Percentiles rank a stretch among this genome's conserved stretches.
Conservation (phyloP, 2,888 invertebrate genomes). For the Cerastis leucographa region DNA sequence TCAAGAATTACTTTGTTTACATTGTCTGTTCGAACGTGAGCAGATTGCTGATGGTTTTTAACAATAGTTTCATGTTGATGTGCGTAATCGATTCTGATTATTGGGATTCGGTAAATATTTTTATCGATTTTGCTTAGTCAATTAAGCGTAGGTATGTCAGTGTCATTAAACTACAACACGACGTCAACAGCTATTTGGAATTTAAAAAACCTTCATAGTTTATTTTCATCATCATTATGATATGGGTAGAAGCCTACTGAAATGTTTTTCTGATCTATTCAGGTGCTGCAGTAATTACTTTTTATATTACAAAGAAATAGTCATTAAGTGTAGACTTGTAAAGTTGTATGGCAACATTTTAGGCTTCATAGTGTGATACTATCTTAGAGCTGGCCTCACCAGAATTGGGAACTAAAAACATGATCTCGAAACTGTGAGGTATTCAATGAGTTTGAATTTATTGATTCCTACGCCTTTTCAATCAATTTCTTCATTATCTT, state of each 20-base stretch:
- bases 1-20: constrained; percentile 63
- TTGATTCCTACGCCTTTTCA: not conserved
- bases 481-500: not conserved
- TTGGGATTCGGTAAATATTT: constrained; percentile 46
- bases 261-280: constrained; percentile 7
- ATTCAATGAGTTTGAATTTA: not conserved
- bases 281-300: constrained; percentile 22
- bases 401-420: constrained; percentile 16
- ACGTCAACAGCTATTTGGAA: constrained; percentile 18
- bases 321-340: constrained; percentile 31
- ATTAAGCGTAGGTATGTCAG: constrained; percentile 19
- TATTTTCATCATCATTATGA: not conserved
- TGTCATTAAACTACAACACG: constrained; percentile 22
- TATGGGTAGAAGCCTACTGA: not conserved
- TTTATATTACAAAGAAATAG: constrained; percentile 13
- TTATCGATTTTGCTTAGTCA: constrained; percentile 53
- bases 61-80: constrained; percentile 54
- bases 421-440: constrained; percentile 13
- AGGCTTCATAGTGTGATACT: constrained; percentile 17
- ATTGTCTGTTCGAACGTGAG: constrained; percentile 60
- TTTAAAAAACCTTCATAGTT: not conserved
- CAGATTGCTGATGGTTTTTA: constrained; percentile 42
- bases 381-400: constrained; percentile 23
- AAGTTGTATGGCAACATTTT: constrained; percentile 40
- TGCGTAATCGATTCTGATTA: constrained; percentile 53